Conservation (phyloP, 2,113 vertebrate species). For the Vombatus ursinus region DNA sequence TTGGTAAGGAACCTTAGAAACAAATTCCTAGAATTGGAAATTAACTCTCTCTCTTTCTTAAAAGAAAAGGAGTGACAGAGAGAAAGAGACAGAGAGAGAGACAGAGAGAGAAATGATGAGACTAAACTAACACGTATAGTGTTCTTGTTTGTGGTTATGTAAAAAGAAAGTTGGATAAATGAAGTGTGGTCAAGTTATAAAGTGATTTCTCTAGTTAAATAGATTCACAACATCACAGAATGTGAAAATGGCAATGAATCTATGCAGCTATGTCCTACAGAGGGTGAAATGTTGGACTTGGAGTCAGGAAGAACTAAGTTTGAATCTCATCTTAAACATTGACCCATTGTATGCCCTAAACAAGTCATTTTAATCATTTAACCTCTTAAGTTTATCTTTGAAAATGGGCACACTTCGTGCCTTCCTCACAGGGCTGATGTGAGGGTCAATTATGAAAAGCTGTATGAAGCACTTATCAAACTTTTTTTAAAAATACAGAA, state of each 20-base stretch:
- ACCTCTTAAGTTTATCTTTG: neutral
- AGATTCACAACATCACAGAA: neutral
- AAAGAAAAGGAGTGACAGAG: too few relatives aligned
- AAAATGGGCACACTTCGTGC: neutral
- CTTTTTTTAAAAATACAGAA: neutral
- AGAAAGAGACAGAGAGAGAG: neutral
- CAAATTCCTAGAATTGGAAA: too few relatives aligned
- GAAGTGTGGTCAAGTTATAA: neutral
- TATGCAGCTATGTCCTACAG: neutral
- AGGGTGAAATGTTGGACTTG: neutral
- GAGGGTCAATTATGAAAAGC: neutral
- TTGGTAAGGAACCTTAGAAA: too few relatives aligned
- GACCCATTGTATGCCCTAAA: neutral
- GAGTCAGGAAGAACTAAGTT: neutral
- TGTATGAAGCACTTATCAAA: neutral
- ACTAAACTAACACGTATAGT: neutral
- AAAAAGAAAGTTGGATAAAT: neutral
- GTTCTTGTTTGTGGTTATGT: neutral
- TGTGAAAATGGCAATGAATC: neutral
- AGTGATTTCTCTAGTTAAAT: neutral
- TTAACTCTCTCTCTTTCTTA: too few relatives aligned
- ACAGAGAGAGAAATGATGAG: neutral
- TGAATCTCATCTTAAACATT: neutral
- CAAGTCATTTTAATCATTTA: neutral
- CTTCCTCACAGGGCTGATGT: neutral